Percentiles rank a stretch among this genome's conserved stretches.
phyloP scores from a whole-genome alignment of 2,113 vertebrate species.

The Nannobrachium achirus region DNA sequence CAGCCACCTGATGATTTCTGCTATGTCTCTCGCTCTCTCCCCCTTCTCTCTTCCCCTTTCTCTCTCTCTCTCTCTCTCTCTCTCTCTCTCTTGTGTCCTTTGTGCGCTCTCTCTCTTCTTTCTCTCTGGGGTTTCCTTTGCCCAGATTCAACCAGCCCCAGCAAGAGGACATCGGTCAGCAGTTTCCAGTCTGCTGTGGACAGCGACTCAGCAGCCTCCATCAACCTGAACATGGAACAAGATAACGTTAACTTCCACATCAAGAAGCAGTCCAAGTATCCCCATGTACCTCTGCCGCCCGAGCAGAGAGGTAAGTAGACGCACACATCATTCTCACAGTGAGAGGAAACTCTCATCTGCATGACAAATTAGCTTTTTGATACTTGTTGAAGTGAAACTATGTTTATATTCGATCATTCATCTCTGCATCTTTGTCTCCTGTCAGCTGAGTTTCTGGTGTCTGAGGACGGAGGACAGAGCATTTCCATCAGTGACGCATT shows the following conservation, averaged over 20 bases:
- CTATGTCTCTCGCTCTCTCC: not conserved
- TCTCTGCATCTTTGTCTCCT: constrained; percentile 20
- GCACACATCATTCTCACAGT: constrained; percentile 18
- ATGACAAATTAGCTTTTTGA: not conserved
- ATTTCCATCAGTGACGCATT: constrained; percentile 97
- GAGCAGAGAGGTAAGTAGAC: constrained; percentile 92
- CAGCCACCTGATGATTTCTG: not conserved
- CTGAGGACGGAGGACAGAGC: constrained; percentile 93
- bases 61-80: not conserved
- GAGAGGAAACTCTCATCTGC: not conserved
- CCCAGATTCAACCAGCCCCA: constrained; percentile 94
- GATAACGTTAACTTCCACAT: constrained; percentile 99
- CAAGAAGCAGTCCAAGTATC: constrained; percentile 99
- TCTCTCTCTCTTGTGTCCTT: not conserved
- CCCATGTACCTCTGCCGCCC: constrained; percentile 89
- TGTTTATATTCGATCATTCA: constrained; percentile 28
- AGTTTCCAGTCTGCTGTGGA: constrained; percentile 97
- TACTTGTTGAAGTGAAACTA: not conserved
- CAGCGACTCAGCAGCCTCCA: constrained; percentile 97
- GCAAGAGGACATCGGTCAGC: constrained; percentile 98
- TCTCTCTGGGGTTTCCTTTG: not conserved
- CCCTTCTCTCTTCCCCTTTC: not conserved
- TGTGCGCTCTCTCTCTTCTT: not conserved
- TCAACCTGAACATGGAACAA: constrained; percentile 98
- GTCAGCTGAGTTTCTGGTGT: constrained; percentile 87